Base-by-base conservation (phyloP, 2,888 invertebrate species). In the Perithous albicinctus region DNA sequence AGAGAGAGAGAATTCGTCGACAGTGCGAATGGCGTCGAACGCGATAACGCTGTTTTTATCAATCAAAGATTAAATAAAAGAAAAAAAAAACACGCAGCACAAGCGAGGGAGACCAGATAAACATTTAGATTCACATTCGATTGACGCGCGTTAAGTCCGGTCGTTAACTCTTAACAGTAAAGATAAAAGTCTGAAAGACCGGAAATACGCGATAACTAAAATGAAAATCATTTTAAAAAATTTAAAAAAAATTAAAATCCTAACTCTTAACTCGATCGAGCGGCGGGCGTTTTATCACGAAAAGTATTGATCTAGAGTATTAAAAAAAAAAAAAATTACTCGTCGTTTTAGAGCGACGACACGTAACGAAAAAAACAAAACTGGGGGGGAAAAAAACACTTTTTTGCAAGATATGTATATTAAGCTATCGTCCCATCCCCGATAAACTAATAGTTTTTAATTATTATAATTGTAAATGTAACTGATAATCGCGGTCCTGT, bases 401-500 rank as follows among this genome's bases (percentile, higher is more conserved):
- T 54, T 69, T 69, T 69, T 69, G 69, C 69, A 69, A 69, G 23
- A 69, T 69, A 54, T 69, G 23, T 56, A 56, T 56, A 54, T 69
- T 54, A 32, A 69, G 69, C 69, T 69, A 23, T 54, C 38, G 23
- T 73, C 61, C 54, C 63, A 63, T 56, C 29, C 54, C 29, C 54
- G 29, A 56, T 56, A 26, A 56, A 56, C 54, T 56, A 56, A 56
- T 56, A 56, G 29, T n/a, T 56, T 56, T 56, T 38, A 69, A 69
- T 35, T 23, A 69, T 51, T 51, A 48, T 48, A 46, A 70, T 70
- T 75, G 46, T 80, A 29, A 80, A 38, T 73, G 73, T 80, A 80
- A 80, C 75, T 76, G 54, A 81, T 77, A 77, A 81, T 81, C 67
- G 80, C 80, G 80, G 80, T 77, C 80, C 67, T 67, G 80, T 73